Evolutionary conservation across 2,888 invertebrate genomes (phyloP).

Genomic region (Troides aeacus): DNA sequence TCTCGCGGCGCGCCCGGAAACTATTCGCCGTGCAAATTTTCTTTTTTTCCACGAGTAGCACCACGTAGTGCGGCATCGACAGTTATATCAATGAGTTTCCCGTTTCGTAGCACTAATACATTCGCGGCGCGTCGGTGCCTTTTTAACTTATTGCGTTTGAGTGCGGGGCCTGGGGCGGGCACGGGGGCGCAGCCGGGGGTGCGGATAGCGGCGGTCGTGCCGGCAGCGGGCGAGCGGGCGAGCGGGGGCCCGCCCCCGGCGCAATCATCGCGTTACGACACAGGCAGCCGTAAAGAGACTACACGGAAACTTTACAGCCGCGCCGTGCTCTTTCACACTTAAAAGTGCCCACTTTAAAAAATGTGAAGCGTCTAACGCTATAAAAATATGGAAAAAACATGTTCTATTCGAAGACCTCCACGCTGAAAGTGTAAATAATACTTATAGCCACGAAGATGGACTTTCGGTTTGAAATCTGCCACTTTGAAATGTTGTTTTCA

Average conservation of each 20-base stretch:
- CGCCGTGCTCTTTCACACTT: conserved; percentile 50
- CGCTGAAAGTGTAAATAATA: conserved; percentile 10
- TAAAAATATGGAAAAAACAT: conserved; percentile 28
- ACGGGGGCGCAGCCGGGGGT: too few relatives aligned
- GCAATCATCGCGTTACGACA: conserved; percentile 67
- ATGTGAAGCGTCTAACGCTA: conserved; percentile 34
- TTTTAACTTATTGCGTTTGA: conserved; percentile 60
- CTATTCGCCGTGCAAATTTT: neutral
- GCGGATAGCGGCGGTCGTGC: too few relatives aligned
- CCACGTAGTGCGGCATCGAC: conserved; percentile 23
- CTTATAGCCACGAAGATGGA: too few relatives aligned
- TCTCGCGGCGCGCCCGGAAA: neutral
- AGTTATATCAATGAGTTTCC: conserved; percentile 27
- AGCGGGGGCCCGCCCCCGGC: conserved; percentile 26
- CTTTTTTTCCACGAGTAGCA: neutral
- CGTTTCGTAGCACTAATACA: conserved; percentile 35
- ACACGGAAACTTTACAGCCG: conserved; percentile 64
- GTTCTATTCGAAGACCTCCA: conserved; percentile 9
- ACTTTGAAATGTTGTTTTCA: too few relatives aligned
- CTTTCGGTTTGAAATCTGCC: too few relatives aligned
- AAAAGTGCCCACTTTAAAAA: conserved; percentile 55
- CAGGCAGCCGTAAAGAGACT: conserved; percentile 66
- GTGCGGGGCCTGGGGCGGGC: conserved; percentile 40
- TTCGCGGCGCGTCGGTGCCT: conserved; percentile 53
- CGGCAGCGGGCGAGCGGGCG: too few relatives aligned